Conservation (phyloP, 2,113 vertebrate species). For the Morone saxatilis region DNA sequence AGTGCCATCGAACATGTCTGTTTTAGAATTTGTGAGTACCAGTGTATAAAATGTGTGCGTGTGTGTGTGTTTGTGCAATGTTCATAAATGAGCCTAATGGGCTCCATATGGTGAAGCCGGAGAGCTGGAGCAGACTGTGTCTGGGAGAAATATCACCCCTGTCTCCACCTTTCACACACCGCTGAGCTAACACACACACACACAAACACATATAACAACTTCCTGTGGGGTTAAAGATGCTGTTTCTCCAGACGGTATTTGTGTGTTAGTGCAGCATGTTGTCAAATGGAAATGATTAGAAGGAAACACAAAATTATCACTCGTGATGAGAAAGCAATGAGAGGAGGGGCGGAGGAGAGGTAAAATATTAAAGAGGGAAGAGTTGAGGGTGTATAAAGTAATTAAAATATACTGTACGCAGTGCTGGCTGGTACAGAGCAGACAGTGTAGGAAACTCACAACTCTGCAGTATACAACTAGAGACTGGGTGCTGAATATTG, state of each 20-base stretch:
- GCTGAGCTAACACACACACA: conserved; percentile 20
- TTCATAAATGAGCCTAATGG: conserved; percentile 58
- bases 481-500: too few species aligned
- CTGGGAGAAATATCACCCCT: conserved; percentile 61
- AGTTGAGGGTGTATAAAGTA: background rate
- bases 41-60: background rate
- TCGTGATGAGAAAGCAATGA: background rate
- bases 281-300: conserved; percentile 55
- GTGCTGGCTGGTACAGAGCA: background rate
- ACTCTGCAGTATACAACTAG: background rate
- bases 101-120: conserved; percentile 64
- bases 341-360: background rate
- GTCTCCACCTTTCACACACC: conserved; percentile 55
- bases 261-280: conserved; percentile 40
- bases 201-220: background rate
- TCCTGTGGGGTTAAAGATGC: conserved; percentile 51
- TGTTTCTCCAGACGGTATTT: conserved; percentile 49
- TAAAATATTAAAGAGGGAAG: background rate
- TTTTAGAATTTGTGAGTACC: background rate
- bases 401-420: conserved; percentile 3
- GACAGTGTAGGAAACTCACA: background rate
- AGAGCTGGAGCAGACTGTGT: conserved; percentile 55
- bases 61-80: conserved; percentile 13
- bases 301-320: conserved; percentile 21
- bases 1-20: background rate